These are phyloP conservation scores for Eretmocerus hayati DNA, from an alignment of 2,888 invertebrate genomes.

Conservation along the genomic window DNA sequence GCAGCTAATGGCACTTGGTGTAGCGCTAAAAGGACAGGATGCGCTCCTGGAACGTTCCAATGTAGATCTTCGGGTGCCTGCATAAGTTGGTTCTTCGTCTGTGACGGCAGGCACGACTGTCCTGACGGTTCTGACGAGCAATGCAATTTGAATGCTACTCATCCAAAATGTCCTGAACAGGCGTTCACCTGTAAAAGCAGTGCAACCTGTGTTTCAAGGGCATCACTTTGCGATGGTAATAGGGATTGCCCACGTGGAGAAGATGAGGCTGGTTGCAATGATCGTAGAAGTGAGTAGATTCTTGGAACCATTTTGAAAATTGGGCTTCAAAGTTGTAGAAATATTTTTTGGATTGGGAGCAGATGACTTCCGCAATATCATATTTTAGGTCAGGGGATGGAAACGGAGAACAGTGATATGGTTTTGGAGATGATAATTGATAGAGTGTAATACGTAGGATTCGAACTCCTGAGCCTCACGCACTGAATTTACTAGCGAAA, in stretches of 20 bases:
- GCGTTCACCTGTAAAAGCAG: conserved; percentile 66
- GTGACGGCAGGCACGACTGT: conserved; percentile 79
- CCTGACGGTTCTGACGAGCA: conserved; percentile 82
- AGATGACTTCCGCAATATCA: too few species aligned
- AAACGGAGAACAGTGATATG: too few species aligned
- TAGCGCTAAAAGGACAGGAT: conserved; percentile 67
- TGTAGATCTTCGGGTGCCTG: conserved; percentile 79
- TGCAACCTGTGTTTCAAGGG: conserved; percentile 67
- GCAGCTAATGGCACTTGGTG: conserved; percentile 55
- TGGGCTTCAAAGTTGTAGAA: too few species aligned
- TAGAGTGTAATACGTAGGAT: too few species aligned
- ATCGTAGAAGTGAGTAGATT: conserved; percentile 55
- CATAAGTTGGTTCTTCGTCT: conserved; percentile 90
- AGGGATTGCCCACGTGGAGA: conserved; percentile 71
- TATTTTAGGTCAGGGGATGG: too few species aligned
- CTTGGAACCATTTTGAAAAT: too few species aligned
- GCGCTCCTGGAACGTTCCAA: conserved; percentile 79
- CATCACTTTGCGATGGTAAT: conserved; percentile 74
- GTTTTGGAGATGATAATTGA: too few species aligned
- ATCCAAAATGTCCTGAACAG: conserved; percentile 59
- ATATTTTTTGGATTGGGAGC: too few species aligned
- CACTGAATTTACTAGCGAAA: too few species aligned
- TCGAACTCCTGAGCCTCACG: too few species aligned
- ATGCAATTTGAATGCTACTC: conserved; percentile 52
- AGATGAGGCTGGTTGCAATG: conserved; percentile 63